Conservation (phyloP, 2,113 vertebrate genomes). For the Myiozetetes cayanensis region DNA sequence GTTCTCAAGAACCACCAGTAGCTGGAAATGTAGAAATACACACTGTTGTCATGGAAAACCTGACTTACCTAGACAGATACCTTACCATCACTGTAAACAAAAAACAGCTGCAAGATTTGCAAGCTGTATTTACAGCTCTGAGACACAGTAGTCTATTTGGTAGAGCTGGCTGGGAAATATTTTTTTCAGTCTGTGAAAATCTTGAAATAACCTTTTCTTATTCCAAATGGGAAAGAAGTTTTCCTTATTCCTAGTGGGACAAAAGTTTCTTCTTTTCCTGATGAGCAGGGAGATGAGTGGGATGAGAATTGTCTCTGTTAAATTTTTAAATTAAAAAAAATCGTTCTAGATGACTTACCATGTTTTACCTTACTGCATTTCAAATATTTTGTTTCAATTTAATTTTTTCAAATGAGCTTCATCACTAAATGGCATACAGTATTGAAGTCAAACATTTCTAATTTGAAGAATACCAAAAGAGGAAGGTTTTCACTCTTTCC, state of each 20-base stretch:
- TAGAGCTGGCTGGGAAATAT: background rate
- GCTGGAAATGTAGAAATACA: constrained; percentile 32
- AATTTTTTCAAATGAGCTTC: background rate
- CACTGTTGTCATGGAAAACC: constrained; percentile 70
- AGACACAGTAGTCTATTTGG: background rate
- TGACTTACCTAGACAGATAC: constrained; percentile 24
- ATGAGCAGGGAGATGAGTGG: background rate
- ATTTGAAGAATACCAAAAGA: background rate
- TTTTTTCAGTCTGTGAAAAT: background rate
- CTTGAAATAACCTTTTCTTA: background rate
- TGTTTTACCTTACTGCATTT: background rate
- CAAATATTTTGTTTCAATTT: background rate
- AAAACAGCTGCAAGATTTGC: constrained; percentile 1
- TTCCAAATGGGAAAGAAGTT: background rate
- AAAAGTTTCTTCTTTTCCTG: background rate
- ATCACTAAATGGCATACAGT: background rate
- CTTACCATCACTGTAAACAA: constrained; percentile 16
- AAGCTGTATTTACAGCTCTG: background rate
- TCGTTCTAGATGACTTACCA: background rate
- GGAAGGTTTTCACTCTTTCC: background rate
- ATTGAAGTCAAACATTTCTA: background rate
- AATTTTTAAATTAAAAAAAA: background rate
- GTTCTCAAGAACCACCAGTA: constrained; percentile 43
- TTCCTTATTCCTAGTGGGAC: background rate
- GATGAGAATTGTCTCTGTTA: background rate